These are phyloP conservation scores for Zoroaster sp. DNA, from an alignment of 53 echinoderm and acorn worm species.

Conservation along the genomic window DNA sequence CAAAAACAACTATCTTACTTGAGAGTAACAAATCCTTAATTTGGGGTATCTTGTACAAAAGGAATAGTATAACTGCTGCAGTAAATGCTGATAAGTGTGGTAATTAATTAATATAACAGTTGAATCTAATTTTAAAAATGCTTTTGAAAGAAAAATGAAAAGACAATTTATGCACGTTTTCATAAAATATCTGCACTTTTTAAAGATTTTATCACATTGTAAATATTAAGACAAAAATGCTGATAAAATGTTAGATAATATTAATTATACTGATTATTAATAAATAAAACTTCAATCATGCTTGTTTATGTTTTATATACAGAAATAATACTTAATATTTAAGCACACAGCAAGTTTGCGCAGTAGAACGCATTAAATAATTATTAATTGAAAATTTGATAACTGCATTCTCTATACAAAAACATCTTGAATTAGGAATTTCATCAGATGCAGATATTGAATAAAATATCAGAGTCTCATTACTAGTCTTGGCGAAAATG, in stretches of 20 bases:
- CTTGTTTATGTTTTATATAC: background rate
- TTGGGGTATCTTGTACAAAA: no score
- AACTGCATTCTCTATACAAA: background rate
- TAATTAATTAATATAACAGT: background rate
- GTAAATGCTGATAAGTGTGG: background rate
- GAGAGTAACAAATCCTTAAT: no score
- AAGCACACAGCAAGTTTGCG: constrained; percentile 36
- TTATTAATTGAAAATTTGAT: background rate
- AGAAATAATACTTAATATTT: background rate
- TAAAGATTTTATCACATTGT: background rate
- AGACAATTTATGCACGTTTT: background rate
- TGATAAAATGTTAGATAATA: background rate
- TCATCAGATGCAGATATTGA: no score
- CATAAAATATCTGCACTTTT: background rate
- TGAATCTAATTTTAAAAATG: background rate
- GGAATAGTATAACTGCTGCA: no score
- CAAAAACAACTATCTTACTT: no score
- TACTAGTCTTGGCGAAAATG: no score
- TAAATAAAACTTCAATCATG: constrained; percentile 41
- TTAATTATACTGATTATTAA: background rate
- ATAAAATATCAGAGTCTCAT: no score
- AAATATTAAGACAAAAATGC: constrained; percentile 25
- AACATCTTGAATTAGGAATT: background rate
- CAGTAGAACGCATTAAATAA: background rate
- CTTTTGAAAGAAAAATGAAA: background rate